These are phyloP conservation scores for Palythoa heliodiscus DNA, from an alignment of 92 coral and sea anemone genomes.

Conservation along the genomic window DNA sequence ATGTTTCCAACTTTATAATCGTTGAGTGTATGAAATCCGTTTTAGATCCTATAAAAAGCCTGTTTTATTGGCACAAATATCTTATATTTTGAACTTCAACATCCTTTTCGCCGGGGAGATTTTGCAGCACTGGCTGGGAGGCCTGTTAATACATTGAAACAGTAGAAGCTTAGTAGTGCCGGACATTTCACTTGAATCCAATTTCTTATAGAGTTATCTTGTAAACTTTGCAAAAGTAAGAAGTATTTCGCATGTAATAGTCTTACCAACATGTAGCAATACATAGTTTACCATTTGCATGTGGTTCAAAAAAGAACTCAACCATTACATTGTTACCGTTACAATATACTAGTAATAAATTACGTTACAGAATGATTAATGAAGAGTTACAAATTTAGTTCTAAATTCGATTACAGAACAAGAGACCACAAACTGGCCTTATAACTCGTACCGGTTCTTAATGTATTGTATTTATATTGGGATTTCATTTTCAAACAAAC, in stretches of 20 bases:
- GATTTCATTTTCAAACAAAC: constrained; percentile 34
- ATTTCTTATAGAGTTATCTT: constrained; percentile 8
- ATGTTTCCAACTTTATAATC: constrained; percentile 14
- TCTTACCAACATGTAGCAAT: not conserved
- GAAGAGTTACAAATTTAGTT: constrained; percentile 6
- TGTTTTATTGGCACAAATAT: constrained; percentile 23
- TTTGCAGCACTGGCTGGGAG: not conserved
- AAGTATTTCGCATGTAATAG: constrained; percentile 10
- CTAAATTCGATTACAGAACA: constrained; percentile 8
- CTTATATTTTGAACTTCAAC: constrained; percentile 19
- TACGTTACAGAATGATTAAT: constrained; percentile 3
- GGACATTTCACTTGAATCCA: constrained; percentile 13
- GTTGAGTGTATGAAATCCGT: constrained; percentile 13
- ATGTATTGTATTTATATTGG: constrained; percentile 29
- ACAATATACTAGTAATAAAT: constrained; percentile 5
- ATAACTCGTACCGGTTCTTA: constrained; percentile 30
- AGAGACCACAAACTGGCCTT: constrained; percentile 21
- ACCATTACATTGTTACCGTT: constrained; percentile 4
- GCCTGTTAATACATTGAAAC: constrained; percentile 11
- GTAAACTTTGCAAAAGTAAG: constrained; percentile 27
- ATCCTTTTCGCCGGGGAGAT: constrained; percentile 8
- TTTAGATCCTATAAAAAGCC: constrained; percentile 16
- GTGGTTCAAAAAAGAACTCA: constrained; percentile 13
- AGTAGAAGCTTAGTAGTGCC: not conserved
- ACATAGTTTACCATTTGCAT: constrained; percentile 18